Conservation (phyloP, 2,113 vertebrate genomes). For the Pachyramphus minor region DNA sequence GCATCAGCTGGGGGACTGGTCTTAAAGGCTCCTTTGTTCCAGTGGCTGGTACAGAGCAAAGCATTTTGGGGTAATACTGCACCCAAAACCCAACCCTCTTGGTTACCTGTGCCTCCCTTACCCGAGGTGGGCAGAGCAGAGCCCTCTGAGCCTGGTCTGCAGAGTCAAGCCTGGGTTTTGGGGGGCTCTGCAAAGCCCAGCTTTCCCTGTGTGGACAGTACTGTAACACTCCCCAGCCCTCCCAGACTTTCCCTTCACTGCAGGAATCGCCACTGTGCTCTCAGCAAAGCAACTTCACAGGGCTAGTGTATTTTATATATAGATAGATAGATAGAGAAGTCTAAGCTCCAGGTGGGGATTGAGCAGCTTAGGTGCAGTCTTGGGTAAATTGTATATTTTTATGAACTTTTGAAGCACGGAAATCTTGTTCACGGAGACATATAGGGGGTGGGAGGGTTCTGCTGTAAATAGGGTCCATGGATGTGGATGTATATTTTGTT, state of each 20-base stretch:
- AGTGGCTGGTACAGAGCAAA: background rate
- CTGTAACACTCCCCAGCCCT: background rate
- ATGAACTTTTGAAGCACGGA: conserved; percentile 61
- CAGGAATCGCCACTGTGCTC: conserved; percentile 64
- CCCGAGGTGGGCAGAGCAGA: background rate
- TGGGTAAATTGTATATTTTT: conserved; percentile 74
- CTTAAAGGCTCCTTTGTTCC: background rate
- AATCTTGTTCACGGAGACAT: conserved; percentile 17
- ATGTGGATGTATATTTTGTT: background rate
- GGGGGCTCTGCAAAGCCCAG: background rate
- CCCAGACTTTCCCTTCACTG: background rate
- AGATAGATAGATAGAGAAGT: background rate
- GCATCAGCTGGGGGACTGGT: background rate
- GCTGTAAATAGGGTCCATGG: background rate
- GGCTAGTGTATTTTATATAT: conserved; percentile 65
- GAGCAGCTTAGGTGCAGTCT: conserved; percentile 25
- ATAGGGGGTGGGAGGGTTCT: conserved; percentile 16
- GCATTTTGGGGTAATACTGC: background rate
- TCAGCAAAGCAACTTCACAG: conserved; percentile 59
- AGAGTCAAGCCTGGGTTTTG: background rate
- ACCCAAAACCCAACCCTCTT: background rate
- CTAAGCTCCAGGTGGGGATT: conserved; percentile 20
- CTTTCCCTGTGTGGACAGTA: background rate
- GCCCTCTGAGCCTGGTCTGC: background rate
- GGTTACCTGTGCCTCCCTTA: background rate